Conservation (phyloP, 2,797 vertebrate species). For the Myotis planiceps region DNA sequence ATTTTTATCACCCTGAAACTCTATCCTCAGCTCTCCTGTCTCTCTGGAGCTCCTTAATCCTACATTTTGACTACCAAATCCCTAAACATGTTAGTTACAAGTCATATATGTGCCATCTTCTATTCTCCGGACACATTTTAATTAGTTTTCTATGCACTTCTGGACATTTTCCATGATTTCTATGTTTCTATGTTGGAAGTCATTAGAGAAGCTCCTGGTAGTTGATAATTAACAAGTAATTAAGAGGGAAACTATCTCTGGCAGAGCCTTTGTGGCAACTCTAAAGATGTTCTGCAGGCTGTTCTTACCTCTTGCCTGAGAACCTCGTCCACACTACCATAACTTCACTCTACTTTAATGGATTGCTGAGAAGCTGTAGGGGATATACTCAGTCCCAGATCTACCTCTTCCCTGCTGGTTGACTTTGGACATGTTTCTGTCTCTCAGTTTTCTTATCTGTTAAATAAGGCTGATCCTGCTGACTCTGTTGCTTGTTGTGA, state of each 20-base stretch:
- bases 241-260: background rate
- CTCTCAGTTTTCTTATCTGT: background rate
- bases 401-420: background rate
- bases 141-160: background rate
- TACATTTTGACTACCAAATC: background rate
- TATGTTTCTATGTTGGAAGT: background rate
- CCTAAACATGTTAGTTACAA: background rate
- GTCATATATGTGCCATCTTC: background rate
- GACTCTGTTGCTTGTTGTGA: background rate
- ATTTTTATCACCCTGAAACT: background rate
- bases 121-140: background rate
- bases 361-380: background rate
- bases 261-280: background rate
- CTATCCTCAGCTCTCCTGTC: background rate
- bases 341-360: background rate
- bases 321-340: background rate
- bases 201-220: background rate
- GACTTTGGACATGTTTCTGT: background rate
- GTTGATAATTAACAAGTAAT: constrained; percentile 7
- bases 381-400: background rate
- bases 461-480: background rate
- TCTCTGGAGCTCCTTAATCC: background rate
- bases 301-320: background rate
- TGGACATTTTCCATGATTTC: background rate
- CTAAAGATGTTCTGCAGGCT: background rate